Evolutionary conservation across 2,113 vertebrate genomes (phyloP), one percentile per base, ranked within the genome.

Genomic region (Athene cunicularia): DNA sequence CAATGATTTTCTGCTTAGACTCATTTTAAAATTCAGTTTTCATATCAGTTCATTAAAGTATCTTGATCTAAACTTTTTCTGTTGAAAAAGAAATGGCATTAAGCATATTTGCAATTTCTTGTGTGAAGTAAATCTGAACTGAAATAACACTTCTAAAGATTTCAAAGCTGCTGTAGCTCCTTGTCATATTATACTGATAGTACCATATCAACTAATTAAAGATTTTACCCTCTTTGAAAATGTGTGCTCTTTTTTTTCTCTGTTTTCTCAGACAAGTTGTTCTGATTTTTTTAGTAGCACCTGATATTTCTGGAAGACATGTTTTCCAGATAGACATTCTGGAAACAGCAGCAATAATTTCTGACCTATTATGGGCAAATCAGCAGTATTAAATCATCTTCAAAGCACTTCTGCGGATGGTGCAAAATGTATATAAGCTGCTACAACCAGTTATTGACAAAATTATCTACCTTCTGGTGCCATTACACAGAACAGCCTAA

Each of bases 381-480:
- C 86, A 92, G 47, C 86, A 87, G 43, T 58, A 95, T 81, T 95
- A 94, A 95, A 92, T 47, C 75, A 92, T 96, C 88, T 93, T 84
- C 88, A 95, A 89, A 95, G 76, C 68, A 86, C 84, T 95, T 95
- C 84, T 93, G 91, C 66, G 73, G 70, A 94, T 92, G 55, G 80
- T 62, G 67, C 80, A 94, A 91, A 96, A 90, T 64, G 73, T 82
- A 96, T 92, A 91, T 87, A 93, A 87, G 80, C 83, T 90, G 77
- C 77, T 90, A 50, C 80, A 90, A 74, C 55, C 86, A 90, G 82
- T 93, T 96, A 93, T 60, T 91, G 97, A 96, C 91, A 88, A 91
- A 96, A 97, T 94, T 88, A 87, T 82, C 96, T 95, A 94, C 95
- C 94, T 96, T 97, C 91, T 97, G 94, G 70, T 97, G 93, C 91